These are phyloP conservation scores for Platichthys stellatus DNA, from an alignment of 2,113 vertebrate genomes.

Conservation along the genomic window DNA sequence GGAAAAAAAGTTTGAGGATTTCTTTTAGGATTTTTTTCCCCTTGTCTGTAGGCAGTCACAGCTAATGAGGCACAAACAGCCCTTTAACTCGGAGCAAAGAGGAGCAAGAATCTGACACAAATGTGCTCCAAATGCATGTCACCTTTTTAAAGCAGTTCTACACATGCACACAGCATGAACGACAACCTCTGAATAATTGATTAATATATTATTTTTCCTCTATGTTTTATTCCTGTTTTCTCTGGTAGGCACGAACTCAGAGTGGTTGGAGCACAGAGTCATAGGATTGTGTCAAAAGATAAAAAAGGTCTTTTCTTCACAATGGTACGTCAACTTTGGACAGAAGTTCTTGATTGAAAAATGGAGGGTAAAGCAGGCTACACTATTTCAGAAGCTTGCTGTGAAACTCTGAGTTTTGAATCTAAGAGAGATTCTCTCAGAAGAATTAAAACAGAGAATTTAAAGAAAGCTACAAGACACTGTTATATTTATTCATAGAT, in stretches of 20 bases:
- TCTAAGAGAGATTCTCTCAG: conserved; percentile 20
- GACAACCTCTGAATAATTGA: conserved; percentile 17
- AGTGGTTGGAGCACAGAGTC: conserved; percentile 22
- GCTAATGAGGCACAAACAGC: conserved; percentile 64
- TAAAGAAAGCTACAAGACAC: conserved; percentile 41
- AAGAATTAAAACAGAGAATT: conserved; percentile 44
- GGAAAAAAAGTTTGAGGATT: conserved; percentile 17
- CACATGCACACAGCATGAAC: not conserved
- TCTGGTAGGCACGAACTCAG: conserved; percentile 26
- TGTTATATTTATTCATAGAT: conserved; percentile 51
- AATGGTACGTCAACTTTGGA: conserved; percentile 38
- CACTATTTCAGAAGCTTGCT: conserved; percentile 37
- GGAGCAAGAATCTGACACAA: conserved; percentile 32
- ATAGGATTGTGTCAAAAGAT: conserved; percentile 32
- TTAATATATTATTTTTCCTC: conserved; percentile 17
- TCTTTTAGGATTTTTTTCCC: not conserved
- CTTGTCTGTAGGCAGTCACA: conserved; percentile 45
- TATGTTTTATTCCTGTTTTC: conserved; percentile 12
- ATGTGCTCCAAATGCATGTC: conserved; percentile 21
- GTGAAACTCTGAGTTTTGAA: conserved; percentile 34
- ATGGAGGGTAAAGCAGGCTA: not conserved
- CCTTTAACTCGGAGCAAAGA: conserved; percentile 36
- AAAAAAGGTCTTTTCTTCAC: conserved; percentile 38
- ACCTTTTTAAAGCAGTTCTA: not conserved
- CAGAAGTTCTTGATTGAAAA: conserved; percentile 50